phyloP scores from a whole-genome alignment of 2,113 vertebrate genomes.

The Chlamydotis undulata region DNA sequence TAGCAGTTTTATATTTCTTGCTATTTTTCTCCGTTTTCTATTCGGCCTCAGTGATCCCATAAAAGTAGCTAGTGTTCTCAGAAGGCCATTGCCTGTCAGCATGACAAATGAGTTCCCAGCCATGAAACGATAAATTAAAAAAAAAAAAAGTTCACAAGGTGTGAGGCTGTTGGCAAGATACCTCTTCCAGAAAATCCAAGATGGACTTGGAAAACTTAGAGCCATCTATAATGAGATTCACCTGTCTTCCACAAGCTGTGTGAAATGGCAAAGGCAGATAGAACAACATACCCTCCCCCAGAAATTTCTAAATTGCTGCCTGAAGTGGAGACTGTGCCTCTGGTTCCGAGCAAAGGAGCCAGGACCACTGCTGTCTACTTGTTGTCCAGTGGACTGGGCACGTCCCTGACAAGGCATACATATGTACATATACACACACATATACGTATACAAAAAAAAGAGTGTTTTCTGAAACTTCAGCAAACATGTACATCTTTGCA shows the following conservation, averaged over 20 bases:
- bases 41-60: neutral
- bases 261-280: neutral
- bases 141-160: neutral
- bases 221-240: neutral
- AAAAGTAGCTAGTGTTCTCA: neutral
- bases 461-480: neutral
- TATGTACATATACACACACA: neutral
- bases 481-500: fast-evolving
- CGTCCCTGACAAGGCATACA: neutral
- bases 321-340: neutral
- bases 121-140: conserved; percentile 1
- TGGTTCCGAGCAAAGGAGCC: neutral
- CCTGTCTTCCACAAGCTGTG: neutral
- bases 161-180: neutral
- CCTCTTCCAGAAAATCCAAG: neutral
- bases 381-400: neutral
- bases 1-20: neutral
- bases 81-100: neutral
- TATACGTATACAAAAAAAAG: neutral
- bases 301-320: neutral
- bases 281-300: fast-evolving
- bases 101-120: conserved; percentile 36
- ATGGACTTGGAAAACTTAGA: neutral
- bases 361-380: neutral
- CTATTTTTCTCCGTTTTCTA: conserved; percentile 22